Base-by-base conservation (phyloP, 2,888 invertebrate species). In the Thereva unica region DNA sequence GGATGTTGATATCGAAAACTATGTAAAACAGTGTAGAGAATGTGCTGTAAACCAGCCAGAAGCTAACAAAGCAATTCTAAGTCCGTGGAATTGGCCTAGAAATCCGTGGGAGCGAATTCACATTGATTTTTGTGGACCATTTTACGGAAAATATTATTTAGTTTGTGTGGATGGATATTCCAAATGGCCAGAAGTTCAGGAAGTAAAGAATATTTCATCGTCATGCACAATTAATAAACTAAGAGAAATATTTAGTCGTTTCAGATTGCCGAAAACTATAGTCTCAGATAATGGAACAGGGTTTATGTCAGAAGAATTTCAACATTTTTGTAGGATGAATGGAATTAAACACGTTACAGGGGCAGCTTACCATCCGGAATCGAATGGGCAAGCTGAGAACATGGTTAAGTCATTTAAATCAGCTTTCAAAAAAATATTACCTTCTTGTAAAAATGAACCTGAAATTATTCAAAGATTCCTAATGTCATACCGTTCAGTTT, bases 141-240 rank as follows among this genome's bases (percentile, higher is more conserved):
- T 69, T 66, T 45, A 47, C 9, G 59, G 66, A 2, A 56, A 66
- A 8, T 66, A 56, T 64, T 69, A 65, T 49, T 47, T 70, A 34
- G 65, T 71, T 10, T 42, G 74, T n/a, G 65, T 73, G 5, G 70
- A 72, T 34, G 73, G 73, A 49, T 71, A 73, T 56, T 72, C 71
- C 50, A 73, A 71, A 45, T 73, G 73, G 69, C 64, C 72, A 7
- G 73, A 75, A 67, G 66, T 67, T 12, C 23, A 68, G 5, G 66
- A 69, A 54, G 40, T 54, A n/a, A 1, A 37, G 5, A 37, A 38
- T 3, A 10, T 54, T 45, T 67, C 65, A 10, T 35, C 66, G 5
- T n/a, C 23, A 47, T 42, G 37, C 52, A 67, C 68, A 0, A 70
- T 71, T 7, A 4, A 37, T 4, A 50, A 67, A 67, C 56, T 71